Conservation (phyloP, 2,888 invertebrate genomes). For the Nymphalis urticae region DNA sequence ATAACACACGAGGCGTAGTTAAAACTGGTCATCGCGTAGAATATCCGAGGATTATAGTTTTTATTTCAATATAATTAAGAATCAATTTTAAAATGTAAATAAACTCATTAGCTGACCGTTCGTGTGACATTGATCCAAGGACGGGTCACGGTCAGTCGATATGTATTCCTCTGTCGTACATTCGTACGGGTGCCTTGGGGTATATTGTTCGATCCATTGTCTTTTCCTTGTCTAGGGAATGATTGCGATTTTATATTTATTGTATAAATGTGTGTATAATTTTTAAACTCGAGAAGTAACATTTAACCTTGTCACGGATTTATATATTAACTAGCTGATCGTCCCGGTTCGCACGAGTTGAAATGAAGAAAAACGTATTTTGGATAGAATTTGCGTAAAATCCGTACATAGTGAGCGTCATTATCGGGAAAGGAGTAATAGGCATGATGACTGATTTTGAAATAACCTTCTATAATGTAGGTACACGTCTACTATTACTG, state of each 20-base stretch:
- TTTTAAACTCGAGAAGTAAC: too few relatives aligned
- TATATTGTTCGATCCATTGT: conserved; percentile 20
- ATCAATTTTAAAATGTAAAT: conserved; percentile 19
- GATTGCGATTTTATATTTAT: background rate
- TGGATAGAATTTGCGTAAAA: too few relatives aligned
- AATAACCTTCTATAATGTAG: too few relatives aligned
- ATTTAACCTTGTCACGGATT: too few relatives aligned
- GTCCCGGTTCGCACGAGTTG: too few relatives aligned
- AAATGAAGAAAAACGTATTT: too few relatives aligned
- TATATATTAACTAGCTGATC: too few relatives aligned
- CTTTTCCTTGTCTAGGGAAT: conserved; percentile 30
- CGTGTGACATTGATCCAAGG: conserved; percentile 31
- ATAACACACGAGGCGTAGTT: background rate
- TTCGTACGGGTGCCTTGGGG: conserved; percentile 25
- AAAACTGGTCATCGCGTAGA: too few relatives aligned
- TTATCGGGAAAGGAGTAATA: too few relatives aligned
- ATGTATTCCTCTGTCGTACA: conserved; percentile 31
- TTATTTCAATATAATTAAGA: conserved; percentile 9
- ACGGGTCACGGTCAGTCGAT: conserved; percentile 27
- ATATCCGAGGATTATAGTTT: conserved; percentile 4
- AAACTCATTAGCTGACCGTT: conserved; percentile 38
- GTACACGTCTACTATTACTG: too few relatives aligned
- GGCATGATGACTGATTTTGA: too few relatives aligned
- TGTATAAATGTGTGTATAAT: background rate
- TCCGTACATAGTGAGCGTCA: too few relatives aligned